phyloP scores from a whole-genome alignment of 2,113 vertebrate genomes.

The Oreochromis niloticus region DNA sequence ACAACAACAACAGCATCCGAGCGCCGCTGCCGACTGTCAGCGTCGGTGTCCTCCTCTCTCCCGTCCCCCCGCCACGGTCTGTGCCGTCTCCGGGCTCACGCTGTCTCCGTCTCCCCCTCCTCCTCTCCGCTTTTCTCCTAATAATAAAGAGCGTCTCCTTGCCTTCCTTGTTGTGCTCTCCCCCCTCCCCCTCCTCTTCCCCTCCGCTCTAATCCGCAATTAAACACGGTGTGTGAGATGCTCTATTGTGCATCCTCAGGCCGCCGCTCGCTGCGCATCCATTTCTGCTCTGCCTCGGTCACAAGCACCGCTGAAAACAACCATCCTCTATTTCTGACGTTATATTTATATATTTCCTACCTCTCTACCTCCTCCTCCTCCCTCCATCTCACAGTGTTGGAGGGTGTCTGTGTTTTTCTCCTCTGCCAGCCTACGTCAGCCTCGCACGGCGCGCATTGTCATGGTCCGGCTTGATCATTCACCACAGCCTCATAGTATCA shows the following conservation, averaged over 20 bases:
- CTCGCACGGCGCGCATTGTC: conserved; percentile 56
- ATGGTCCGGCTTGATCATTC: conserved; percentile 40
- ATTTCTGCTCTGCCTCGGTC: conserved; percentile 2
- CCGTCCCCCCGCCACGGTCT: conserved; percentile 54
- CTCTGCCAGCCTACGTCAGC: conserved; percentile 68
- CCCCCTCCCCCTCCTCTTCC: conserved; percentile 4
- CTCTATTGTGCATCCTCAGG: conserved; percentile 67
- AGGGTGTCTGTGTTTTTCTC: conserved; percentile 56
- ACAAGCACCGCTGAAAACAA: conserved; percentile 27
- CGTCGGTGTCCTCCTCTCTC: conserved; percentile 47
- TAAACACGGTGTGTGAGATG: conserved; percentile 62
- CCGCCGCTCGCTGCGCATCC: conserved; percentile 5
- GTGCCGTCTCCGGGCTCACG: conserved; percentile 45
- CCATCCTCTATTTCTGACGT: conserved; percentile 8
- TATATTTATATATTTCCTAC: background rate
- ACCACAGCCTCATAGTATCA: background rate
- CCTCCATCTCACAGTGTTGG: conserved; percentile 5
- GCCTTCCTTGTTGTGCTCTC: conserved; percentile 53
- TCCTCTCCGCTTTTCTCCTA: conserved; percentile 21
- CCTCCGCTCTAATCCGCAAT: conserved; percentile 66
- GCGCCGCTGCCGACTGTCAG: conserved; percentile 56
- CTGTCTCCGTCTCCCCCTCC: conserved; percentile 23
- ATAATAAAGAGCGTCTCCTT: conserved; percentile 67
- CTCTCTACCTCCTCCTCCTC: background rate
- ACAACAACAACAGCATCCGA: conserved; percentile 68